These are phyloP conservation scores for Glyphotaelius pellucidus DNA, from an alignment of 2,888 invertebrate genomes.

Conservation along the genomic window DNA sequence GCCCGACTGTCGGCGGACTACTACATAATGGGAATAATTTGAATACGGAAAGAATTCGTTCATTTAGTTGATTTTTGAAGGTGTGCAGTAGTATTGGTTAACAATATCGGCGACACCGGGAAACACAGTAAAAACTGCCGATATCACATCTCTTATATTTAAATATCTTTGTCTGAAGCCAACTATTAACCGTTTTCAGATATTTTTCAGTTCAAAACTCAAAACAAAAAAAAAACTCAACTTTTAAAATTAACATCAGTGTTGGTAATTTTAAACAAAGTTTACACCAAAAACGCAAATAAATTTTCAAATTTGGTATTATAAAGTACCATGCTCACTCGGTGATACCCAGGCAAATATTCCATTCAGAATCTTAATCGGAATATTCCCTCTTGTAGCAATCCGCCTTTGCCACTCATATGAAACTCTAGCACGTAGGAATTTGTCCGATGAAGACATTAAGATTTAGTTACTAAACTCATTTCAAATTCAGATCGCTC, in stretches of 20 bases:
- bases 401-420: background rate
- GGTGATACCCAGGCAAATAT: background rate
- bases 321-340: background rate
- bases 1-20: no score
- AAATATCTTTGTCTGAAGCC: background rate
- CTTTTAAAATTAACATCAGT: background rate
- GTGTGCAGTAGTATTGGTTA: no score
- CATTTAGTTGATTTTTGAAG: no score
- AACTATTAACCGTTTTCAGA: background rate
- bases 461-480: background rate
- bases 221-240: background rate
- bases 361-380: background rate
- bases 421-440: background rate
- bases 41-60: no score
- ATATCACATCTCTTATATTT: no score
- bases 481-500: background rate
- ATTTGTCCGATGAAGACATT: background rate
- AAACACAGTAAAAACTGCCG: no score
- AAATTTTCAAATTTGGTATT: background rate
- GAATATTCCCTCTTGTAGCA: background rate
- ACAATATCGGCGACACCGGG: no score
- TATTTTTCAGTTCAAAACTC: background rate
- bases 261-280: no score
- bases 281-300: no score
- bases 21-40: no score